Evolutionary conservation across 2,797 vertebrate genomes (phyloP), one percentile per base, ranked within the genome.

Genomic region (Artibeus jamaicensis): DNA sequence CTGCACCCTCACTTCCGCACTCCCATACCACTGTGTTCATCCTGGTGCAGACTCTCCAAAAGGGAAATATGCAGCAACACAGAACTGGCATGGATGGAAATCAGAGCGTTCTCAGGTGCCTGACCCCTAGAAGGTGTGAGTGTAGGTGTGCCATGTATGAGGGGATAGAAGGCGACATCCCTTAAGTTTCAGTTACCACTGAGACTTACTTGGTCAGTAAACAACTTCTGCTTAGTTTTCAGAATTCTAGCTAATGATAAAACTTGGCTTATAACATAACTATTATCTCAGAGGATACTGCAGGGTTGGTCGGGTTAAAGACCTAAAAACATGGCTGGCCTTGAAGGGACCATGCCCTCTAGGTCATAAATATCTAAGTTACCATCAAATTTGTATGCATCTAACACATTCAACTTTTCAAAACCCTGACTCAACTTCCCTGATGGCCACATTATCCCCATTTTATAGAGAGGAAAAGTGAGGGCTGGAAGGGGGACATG

Each of bases 401-500:
- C 39, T 16, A 79, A 76, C n/a, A 44, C 0, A 4, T 10, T 10
- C 26, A 11, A 65, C n/a, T 48, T 92, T 88, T 90, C 26, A 53
- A 59, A 87, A 18, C 1, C 14, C 55, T 62, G 53, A 9, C 15
- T 70, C 46, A 62, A 12, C 59, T 85, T 94, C 29, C 62, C 34
- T 42, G 7, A 34, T 9, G 19, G 15, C n/a, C 21, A 42, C 14
- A 50, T 57, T 46, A 83, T 62, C n/a, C 32, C 24, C n/a, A 15
- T 53, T 84, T 91, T 83, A 48, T 3, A 50, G 68, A 89, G 19
- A 67, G 53, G 68, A 26, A 95, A 79, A 85, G 14, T 19, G 78
- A 89, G 22, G 62, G 34, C 79, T 44, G 21, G 44, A 70, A 76
- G 10, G 65, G 79, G 34, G 42, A 55, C 2, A 5, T 12, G 16